These are phyloP conservation scores for Idaea dimidiata DNA, from an alignment of 2,888 invertebrate genomes.

Conservation along the genomic window DNA sequence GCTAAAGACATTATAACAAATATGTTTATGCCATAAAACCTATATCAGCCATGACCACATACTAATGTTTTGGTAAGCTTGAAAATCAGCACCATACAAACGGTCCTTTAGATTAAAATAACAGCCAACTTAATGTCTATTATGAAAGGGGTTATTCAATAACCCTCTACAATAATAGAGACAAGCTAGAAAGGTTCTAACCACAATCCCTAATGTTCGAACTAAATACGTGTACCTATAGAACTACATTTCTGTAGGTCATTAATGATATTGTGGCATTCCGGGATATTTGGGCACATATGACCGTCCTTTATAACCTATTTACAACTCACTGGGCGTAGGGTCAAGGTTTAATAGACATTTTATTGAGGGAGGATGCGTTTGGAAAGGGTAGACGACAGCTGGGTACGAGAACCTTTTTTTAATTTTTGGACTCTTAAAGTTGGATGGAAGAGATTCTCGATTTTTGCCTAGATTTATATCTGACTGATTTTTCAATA, in stretches of 20 bases:
- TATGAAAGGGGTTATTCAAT: not conserved
- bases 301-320: constrained; percentile 20
- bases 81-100: too few species aligned
- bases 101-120: not conserved
- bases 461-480: too few species aligned
- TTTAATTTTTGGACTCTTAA: too few species aligned
- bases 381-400: not conserved
- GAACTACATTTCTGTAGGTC: constrained; percentile 32
- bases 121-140: not conserved
- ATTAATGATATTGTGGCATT: constrained; percentile 45
- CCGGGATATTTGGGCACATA: constrained; percentile 27
- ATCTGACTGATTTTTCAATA: too few species aligned
- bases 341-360: constrained; percentile 5
- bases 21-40: too few species aligned
- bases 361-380: not conserved
- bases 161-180: not conserved
- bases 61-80: too few species aligned
- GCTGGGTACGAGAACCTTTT: not conserved
- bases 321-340: constrained; percentile 7
- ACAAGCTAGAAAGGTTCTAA: constrained; percentile 2
- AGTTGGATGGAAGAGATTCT: too few species aligned
- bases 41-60: too few species aligned
- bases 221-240: constrained; percentile 6
- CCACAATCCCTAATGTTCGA: not conserved
- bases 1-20: too few species aligned